phyloP scores from a whole-genome alignment of 2,113 vertebrate species.

The Vidua chalybeata region DNA sequence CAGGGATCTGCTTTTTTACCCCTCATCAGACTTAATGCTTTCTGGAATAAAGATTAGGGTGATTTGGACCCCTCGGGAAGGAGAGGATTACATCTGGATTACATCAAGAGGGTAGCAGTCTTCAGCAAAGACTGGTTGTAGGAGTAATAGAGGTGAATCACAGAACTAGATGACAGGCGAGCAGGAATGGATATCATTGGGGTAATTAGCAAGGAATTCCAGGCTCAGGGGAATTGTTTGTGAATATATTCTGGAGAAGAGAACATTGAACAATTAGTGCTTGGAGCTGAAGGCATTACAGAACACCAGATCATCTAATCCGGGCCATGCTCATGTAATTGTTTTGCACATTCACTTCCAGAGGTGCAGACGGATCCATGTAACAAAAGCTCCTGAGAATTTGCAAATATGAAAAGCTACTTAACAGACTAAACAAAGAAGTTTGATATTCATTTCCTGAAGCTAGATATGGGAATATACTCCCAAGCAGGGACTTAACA shows the following conservation, averaged over 20 bases:
- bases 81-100: neutral
- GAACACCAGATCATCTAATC: neutral
- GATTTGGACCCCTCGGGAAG: neutral
- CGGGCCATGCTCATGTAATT: neutral
- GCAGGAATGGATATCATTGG: neutral
- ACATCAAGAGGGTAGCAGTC: neutral
- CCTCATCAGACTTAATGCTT: neutral
- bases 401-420: neutral
- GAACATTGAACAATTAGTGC: neutral
- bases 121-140: neutral
- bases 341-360: neutral
- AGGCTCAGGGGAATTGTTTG: neutral
- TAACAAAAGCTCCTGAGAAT: neutral
- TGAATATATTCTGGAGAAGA: neutral
- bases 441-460: neutral
- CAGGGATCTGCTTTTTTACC: rapidly evolving
- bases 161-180: neutral
- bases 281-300: neutral
- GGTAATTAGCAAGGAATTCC: neutral
- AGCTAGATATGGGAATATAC: neutral
- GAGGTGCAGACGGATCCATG: neutral
- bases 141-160: neutral
- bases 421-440: neutral
- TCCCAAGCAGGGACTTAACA: neutral
- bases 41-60: neutral